Percentiles rank a stretch among this genome's conserved stretches.
Conservation (phyloP, 2,888 invertebrate genomes). For the Xestoiulus laeticollis region DNA sequence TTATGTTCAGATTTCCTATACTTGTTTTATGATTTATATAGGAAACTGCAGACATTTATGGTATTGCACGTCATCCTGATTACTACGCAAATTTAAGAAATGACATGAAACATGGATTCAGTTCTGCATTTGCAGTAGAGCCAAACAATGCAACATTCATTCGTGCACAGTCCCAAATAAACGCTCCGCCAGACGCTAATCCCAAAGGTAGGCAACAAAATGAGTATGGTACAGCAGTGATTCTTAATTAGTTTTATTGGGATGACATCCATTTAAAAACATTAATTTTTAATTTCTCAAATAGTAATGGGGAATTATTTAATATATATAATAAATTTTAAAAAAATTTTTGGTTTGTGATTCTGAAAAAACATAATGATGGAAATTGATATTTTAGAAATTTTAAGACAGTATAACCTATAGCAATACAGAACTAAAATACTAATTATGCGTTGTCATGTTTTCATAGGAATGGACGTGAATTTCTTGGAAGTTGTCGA, state of each 20-base stretch:
- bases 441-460: background rate
- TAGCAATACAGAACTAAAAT: too few species aligned
- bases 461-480: constrained; percentile 57
- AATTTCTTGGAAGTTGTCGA: constrained; percentile 70
- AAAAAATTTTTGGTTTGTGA: too few species aligned
- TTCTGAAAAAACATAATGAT: too few species aligned
- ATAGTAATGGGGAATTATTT: background rate
- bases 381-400: too few species aligned
- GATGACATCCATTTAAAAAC: background rate
- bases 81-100: background rate
- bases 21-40: too few species aligned
- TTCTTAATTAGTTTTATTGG: too few species aligned
- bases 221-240: background rate
- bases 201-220: background rate
- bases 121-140: constrained; percentile 14
- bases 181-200: constrained; percentile 17
- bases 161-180: background rate
- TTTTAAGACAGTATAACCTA: too few species aligned
- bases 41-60: background rate
- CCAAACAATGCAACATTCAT: constrained; percentile 15
- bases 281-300: background rate
- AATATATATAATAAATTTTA: background rate
- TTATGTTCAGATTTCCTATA: too few species aligned
- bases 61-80: background rate
- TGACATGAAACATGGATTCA: background rate